Conservation (phyloP, 2,797 vertebrate species). For the Apodemus agrarius region DNA sequence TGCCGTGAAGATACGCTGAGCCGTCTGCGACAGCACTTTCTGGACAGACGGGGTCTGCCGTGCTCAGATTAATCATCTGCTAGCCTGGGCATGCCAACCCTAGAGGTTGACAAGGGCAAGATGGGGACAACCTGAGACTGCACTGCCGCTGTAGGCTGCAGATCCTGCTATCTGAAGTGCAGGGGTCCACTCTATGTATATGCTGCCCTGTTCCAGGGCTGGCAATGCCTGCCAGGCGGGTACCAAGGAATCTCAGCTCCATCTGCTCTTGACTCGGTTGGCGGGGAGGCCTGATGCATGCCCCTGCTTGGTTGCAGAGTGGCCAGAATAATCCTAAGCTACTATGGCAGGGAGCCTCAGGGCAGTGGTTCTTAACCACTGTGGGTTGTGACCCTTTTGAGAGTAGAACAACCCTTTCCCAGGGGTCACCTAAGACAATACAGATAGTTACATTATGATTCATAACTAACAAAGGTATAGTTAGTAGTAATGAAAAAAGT, state of each 20-base stretch:
- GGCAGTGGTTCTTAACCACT: neutral
- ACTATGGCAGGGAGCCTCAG: neutral
- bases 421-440: neutral
- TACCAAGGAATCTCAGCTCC: neutral
- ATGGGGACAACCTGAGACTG: neutral
- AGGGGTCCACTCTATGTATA: neutral
- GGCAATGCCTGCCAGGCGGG: neutral
- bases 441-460: neutral
- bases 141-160: neutral
- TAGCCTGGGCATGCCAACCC: neutral
- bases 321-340: neutral
- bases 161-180: neutral
- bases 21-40: neutral
- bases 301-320: neutral
- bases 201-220: neutral
- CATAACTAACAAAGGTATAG: neutral
- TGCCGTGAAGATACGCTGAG: neutral
- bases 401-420: neutral
- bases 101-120: neutral
- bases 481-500: neutral
- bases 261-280: neutral
- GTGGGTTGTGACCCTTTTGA: neutral
- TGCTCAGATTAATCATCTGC: accelerated
- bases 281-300: neutral
- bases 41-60: neutral